Evolutionary conservation across 2,797 vertebrate genomes (phyloP).

Genomic region (Heteromormyrus szaboi): DNA sequence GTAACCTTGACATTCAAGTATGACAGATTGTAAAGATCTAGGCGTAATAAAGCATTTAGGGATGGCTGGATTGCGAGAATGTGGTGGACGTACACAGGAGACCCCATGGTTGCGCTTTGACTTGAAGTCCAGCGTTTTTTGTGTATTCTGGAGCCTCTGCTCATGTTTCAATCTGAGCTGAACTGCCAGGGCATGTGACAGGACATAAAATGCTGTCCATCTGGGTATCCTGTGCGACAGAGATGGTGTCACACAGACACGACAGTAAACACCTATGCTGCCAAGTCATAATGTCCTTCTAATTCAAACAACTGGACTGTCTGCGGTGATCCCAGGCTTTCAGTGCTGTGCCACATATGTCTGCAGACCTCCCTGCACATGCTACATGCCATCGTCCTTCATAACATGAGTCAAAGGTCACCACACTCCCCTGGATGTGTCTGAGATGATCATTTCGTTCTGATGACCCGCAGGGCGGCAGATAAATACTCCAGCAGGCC

Average conservation of each 20-base stretch:
- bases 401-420: neutral
- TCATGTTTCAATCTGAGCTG: neutral
- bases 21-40: neutral
- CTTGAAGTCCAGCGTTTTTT: neutral
- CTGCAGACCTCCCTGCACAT: neutral
- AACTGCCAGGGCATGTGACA: neutral
- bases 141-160: neutral
- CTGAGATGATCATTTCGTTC: neutral
- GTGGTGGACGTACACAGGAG: neutral
- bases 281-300: neutral
- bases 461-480: neutral
- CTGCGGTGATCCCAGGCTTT: neutral
- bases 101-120: neutral
- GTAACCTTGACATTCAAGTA: neutral
- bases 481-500: neutral
- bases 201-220: neutral
- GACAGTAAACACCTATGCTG: neutral
- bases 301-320: neutral
- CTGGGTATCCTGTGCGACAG: neutral
- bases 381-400: neutral
- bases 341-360: neutral
- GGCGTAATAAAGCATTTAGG: neutral
- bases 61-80: neutral
- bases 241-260: neutral
- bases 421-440: neutral